Conservation (phyloP, 2,113 vertebrate genomes). For the Corythoichthys intestinalis region DNA sequence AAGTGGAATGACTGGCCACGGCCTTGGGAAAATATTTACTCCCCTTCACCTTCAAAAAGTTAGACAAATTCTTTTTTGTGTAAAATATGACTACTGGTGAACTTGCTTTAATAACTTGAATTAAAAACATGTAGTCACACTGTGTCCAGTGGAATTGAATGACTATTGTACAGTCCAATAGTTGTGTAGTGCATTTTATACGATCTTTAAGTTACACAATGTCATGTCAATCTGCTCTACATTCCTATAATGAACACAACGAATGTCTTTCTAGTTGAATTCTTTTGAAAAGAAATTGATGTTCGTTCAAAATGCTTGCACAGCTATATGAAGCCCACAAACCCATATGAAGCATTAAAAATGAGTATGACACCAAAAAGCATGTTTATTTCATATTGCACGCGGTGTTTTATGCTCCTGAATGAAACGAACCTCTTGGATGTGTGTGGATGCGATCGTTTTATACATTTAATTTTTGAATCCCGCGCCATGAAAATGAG, state of each 20-base stretch:
- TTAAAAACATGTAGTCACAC: neutral
- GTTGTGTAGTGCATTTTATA: slow-evolving; percentile 1
- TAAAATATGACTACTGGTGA: neutral
- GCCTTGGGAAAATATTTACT: slow-evolving; percentile 16
- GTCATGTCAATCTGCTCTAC: slow-evolving; percentile 2
- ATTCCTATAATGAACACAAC: neutral
- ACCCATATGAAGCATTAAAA: neutral
- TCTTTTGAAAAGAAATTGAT: too few relatives aligned
- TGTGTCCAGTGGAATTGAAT: neutral
- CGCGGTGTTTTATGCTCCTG: too few relatives aligned
- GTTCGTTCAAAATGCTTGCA: too few relatives aligned
- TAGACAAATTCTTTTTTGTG: neutral
- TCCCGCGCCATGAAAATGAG: too few relatives aligned
- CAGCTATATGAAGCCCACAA: too few relatives aligned
- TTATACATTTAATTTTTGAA: too few relatives aligned
- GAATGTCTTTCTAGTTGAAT: too few relatives aligned
- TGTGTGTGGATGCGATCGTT: too few relatives aligned
- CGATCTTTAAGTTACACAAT: slow-evolving; percentile 6
- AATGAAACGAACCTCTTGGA: too few relatives aligned
- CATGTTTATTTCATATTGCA: too few relatives aligned
- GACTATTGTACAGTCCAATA: neutral
- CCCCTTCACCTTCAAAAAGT: neutral
- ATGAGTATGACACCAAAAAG: too few relatives aligned
- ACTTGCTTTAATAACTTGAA: neutral
- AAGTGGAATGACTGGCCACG: slow-evolving; percentile 8